Conservation (phyloP, 2,113 vertebrate species). For the Chaenogobius annularis region DNA sequence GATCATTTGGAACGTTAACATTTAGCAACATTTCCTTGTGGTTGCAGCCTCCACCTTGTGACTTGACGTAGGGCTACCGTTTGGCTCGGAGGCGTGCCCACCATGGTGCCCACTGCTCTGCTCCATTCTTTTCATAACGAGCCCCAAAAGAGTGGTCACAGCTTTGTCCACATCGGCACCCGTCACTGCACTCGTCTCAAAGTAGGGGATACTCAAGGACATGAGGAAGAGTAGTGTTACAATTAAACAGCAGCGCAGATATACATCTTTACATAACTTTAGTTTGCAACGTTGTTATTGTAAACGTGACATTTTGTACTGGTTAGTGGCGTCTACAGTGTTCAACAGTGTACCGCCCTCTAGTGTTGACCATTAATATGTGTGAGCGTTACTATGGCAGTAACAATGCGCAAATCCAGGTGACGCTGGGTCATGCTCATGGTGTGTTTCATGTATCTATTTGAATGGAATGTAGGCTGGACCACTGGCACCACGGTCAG, state of each 20-base stretch:
- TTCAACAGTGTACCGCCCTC: conserved; percentile 19
- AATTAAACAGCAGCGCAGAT: background rate
- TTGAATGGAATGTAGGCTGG: background rate
- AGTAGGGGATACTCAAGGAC: conserved; percentile 85
- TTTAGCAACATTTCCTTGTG: conserved; percentile 50
- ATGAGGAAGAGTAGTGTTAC: background rate
- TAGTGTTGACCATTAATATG: conserved; percentile 19
- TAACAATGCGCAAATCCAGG: background rate
- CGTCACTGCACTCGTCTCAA: conserved; percentile 89
- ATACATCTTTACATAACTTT: no score
- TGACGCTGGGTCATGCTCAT: background rate
- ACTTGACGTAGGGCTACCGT: conserved; percentile 74
- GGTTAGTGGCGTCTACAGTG: background rate
- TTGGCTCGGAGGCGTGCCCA: conserved; percentile 57
- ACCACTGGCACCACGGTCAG: background rate
- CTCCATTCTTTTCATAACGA: conserved; percentile 97
- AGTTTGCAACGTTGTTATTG: background rate
- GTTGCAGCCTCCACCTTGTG: conserved; percentile 34
- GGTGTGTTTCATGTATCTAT: background rate
- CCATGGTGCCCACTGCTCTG: conserved; percentile 76
- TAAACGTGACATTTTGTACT: background rate
- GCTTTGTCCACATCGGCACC: conserved; percentile 86
- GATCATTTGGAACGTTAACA: background rate
- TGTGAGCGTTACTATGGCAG: background rate
- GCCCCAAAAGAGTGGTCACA: conserved; percentile 85